Conservation (phyloP, 1,140 invertebrate genomes). For the Micrasema minimum region DNA sequence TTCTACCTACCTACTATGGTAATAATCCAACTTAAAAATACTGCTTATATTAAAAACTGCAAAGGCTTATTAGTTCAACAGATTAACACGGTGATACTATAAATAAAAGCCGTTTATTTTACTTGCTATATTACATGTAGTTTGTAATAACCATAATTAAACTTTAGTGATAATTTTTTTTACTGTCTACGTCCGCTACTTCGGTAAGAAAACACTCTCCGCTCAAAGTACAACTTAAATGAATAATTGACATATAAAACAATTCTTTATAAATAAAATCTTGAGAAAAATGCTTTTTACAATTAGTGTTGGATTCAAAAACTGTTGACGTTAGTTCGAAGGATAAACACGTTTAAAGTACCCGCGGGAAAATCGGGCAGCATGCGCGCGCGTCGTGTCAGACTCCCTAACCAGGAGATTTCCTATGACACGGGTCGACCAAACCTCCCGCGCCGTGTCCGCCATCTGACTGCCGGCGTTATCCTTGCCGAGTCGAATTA, state of each 20-base stretch:
- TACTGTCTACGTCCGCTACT: no score
- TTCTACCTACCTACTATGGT: no score
- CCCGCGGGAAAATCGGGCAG: neutral
- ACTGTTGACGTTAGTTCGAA: neutral
- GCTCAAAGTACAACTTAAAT: neutral
- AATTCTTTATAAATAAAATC: neutral
- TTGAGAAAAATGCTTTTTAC: neutral
- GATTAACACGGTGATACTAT: no score
- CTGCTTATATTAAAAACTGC: no score
- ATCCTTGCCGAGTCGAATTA: conserved; percentile 33
- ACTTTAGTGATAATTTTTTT: no score
- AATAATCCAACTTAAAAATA: no score
- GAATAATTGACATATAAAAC: neutral
- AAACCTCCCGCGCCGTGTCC: conserved; percentile 44
- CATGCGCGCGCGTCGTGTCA: conserved; percentile 18
- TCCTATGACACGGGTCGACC: conserved; percentile 20
- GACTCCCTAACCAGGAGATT: conserved; percentile 11
- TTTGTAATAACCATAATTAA: no score
- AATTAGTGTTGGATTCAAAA: neutral
- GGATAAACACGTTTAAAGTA: neutral
- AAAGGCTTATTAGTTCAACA: no score
- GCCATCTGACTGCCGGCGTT: conserved; percentile 48
- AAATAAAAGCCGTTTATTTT: no score
- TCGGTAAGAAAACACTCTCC: neutral
- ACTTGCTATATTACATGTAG: no score